These are phyloP conservation scores for Paguma larvata DNA, from an alignment of 2,797 vertebrate genomes.

Conservation along the genomic window DNA sequence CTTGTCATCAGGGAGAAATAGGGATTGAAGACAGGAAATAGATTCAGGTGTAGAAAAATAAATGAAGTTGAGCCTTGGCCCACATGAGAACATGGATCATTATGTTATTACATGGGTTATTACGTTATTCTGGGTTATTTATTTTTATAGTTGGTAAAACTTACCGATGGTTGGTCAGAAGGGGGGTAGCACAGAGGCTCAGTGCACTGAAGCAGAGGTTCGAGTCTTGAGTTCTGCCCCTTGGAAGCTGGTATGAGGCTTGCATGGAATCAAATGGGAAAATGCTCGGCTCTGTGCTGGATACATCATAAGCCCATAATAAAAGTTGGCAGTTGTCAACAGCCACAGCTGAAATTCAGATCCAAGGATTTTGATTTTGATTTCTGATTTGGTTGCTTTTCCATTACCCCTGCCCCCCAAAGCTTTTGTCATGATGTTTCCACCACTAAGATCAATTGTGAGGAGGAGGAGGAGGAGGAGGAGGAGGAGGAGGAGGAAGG, in stretches of 20 bases:
- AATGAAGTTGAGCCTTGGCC: neutral
- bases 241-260: neutral
- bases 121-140: neutral
- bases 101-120: neutral
- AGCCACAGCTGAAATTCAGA: neutral
- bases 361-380: neutral
- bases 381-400: neutral
- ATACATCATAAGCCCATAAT: neutral
- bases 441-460: neutral
- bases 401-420: neutral
- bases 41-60: neutral
- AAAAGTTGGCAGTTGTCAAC: neutral
- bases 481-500: neutral
- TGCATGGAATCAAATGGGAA: neutral
- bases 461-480: neutral
- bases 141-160: neutral
- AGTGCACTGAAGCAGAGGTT: neutral
- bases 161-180: neutral
- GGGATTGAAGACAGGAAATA: neutral
- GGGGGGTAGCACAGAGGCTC: no score
- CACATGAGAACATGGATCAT: neutral
- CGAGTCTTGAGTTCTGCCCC: neutral
- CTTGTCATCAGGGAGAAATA: conserved; percentile 18
- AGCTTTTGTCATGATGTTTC: neutral
- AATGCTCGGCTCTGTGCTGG: neutral